These are phyloP conservation scores for Netelia melanura DNA, from an alignment of 2,888 invertebrate genomes.

Conservation along the genomic window DNA sequence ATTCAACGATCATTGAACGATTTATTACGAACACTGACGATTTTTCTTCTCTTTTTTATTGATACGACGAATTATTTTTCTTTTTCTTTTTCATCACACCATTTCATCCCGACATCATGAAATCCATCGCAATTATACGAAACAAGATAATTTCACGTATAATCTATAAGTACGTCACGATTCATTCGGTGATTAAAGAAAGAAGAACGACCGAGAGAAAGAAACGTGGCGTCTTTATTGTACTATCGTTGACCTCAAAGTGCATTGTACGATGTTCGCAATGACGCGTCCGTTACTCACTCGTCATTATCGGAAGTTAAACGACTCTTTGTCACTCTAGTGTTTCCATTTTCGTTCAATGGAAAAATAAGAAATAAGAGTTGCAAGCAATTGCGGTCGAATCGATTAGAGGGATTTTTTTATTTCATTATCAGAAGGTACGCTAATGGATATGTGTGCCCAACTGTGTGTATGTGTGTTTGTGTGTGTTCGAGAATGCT, in stretches of 20 bases:
- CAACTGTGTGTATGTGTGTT: not conserved
- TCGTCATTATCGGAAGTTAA: not conserved
- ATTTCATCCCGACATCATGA: not conserved
- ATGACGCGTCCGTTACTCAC: not conserved
- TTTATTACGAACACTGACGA: not conserved
- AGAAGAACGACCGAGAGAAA: not conserved
- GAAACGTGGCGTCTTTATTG: constrained; percentile 10
- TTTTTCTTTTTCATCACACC: constrained; percentile 14
- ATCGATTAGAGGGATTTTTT: constrained; percentile 36
- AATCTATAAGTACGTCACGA: not conserved
- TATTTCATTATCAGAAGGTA: constrained; percentile 42
- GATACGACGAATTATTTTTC: constrained; percentile 35
- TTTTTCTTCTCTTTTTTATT: constrained; percentile 41
- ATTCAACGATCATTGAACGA: constrained; percentile 70
- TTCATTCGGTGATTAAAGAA: constrained; percentile 33
- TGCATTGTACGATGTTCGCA: constrained; percentile 14
- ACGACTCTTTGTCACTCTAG: not conserved
- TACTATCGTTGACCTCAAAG: constrained; percentile 13
- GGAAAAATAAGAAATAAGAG: constrained; percentile 11
- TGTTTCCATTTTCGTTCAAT: constrained; percentile 8
- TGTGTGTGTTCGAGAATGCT: not conserved
- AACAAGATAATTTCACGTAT: not conserved
- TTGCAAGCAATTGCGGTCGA: not conserved
- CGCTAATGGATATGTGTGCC: not conserved
- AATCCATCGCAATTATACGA: not conserved